Conservation (phyloP, 2,797 vertebrate genomes). For the Megalops cyprinoides region DNA sequence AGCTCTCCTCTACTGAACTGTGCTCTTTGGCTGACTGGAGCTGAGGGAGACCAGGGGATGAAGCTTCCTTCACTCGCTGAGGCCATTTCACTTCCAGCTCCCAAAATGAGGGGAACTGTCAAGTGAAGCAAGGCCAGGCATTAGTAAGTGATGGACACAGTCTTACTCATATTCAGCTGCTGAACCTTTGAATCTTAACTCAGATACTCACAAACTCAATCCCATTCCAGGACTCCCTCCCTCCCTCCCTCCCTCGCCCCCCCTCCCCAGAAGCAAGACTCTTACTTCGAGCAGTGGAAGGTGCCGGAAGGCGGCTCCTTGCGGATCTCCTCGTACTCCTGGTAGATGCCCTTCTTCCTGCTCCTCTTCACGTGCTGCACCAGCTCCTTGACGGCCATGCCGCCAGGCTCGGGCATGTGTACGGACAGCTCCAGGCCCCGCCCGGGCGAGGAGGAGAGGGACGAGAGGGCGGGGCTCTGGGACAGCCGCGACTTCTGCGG, state of each 20-base stretch:
- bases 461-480: constrained; percentile 61
- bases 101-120: no score
- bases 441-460: constrained; percentile 63
- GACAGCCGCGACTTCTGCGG: constrained; percentile 77
- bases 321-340: constrained; percentile 85
- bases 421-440: constrained; percentile 66
- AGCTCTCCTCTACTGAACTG: no score
- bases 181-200: no score
- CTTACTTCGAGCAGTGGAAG: constrained; percentile 85
- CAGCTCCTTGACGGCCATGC: constrained; percentile 74
- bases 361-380: constrained; percentile 79
- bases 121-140: no score
- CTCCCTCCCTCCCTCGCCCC: no score
- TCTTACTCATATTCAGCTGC: no score
- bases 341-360: constrained; percentile 83
- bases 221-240: no score
- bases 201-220: no score
- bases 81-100: no score
- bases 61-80: no score
- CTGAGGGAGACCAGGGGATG: no score
- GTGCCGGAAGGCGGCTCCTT: constrained; percentile 80
- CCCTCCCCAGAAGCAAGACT: not conserved
- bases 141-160: not conserved
- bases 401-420: constrained; percentile 77
- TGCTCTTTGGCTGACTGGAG: no score